Percentiles rank a stretch among this genome's conserved stretches.
Conservation (phyloP, 2,797 vertebrate genomes). For the Acrossocheilus fasciatus region DNA sequence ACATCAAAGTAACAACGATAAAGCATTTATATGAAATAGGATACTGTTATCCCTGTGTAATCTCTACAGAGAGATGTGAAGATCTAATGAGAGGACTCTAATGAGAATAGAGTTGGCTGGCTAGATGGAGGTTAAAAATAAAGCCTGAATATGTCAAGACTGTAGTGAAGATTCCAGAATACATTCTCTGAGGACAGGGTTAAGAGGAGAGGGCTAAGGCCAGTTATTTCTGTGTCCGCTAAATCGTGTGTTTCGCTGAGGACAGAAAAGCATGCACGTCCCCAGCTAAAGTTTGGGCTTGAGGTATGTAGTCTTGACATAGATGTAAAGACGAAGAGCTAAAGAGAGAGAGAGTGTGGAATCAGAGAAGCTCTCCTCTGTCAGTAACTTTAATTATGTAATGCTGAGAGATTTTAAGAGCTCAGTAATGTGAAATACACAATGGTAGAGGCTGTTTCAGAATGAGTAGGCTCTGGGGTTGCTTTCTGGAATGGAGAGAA, state of each 20-base stretch:
- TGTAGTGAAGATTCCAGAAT: conserved; percentile 72
- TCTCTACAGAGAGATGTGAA: conserved; percentile 8
- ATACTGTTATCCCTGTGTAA: conserved; percentile 5
- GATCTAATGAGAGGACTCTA: conserved; percentile 31
- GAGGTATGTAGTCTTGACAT: conserved; percentile 18
- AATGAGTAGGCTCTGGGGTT: conserved; percentile 63
- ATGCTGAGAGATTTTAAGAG: conserved; percentile 65
- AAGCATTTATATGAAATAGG: not conserved
- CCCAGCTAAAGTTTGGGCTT: not conserved
- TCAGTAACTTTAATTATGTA: conserved; percentile 69
- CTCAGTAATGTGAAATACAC: conserved; percentile 67
- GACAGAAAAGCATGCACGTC: conserved; percentile 32
- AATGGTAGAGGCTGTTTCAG: conserved; percentile 69
- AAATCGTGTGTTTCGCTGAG: conserved; percentile 46
- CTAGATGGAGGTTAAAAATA: conserved; percentile 72
- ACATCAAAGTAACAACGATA: not conserved
- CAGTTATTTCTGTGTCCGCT: conserved; percentile 72
- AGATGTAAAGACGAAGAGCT: conserved; percentile 15
- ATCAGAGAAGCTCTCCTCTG: conserved; percentile 38
- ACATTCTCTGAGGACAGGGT: conserved; percentile 69
- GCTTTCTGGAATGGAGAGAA: conserved; percentile 36
- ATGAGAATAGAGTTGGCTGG: conserved; percentile 44
- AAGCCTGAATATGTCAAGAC: conserved; percentile 74
- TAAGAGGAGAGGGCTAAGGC: conserved; percentile 63
- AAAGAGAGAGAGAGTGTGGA: not conserved